A percentile compares a stretch with the other conserved stretches of the same genome.
Evolutionary conservation across 2,888 invertebrate genomes (phyloP).

Genomic region (Euclidia mi): DNA sequence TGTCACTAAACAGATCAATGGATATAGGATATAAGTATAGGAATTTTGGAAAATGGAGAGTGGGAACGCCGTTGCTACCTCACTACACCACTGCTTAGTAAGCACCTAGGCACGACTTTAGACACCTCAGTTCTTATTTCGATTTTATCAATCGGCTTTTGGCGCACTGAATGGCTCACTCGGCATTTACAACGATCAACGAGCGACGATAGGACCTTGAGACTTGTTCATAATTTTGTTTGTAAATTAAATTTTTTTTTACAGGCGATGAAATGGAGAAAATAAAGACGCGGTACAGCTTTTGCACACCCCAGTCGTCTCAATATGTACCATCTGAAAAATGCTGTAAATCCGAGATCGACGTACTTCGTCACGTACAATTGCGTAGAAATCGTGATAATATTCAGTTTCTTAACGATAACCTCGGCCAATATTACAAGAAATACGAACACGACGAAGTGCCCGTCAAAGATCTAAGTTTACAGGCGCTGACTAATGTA

Average conservation of each 20-base stretch:
- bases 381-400: constrained; percentile 11
- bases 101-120: too few relatives aligned
- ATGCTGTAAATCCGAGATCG: constrained; percentile 61
- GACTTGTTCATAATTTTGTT: too few relatives aligned
- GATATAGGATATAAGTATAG: too few relatives aligned
- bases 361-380: constrained; percentile 22
- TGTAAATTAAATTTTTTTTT: constrained; percentile 8
- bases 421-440: constrained; percentile 71
- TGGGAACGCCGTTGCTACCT: too few relatives aligned
- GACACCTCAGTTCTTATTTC: too few relatives aligned
- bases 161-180: too few relatives aligned
- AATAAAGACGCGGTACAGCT: constrained; percentile 59
- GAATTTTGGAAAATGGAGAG: too few relatives aligned
- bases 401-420: constrained; percentile 14
- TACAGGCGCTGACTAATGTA: constrained; percentile 25
- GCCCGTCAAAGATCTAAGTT: constrained; percentile 73
- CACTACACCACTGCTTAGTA: too few relatives aligned
- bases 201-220: too few relatives aligned
- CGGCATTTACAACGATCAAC: too few relatives aligned
- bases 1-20: too few relatives aligned
- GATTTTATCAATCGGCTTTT: too few relatives aligned
- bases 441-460: constrained; percentile 75
- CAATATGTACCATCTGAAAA: constrained; percentile 34
- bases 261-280: constrained; percentile 34
- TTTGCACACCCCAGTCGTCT: constrained; percentile 37